phyloP scores from a whole-genome alignment of 1,140 invertebrate species.

The Drosophila pectinifera region DNA sequence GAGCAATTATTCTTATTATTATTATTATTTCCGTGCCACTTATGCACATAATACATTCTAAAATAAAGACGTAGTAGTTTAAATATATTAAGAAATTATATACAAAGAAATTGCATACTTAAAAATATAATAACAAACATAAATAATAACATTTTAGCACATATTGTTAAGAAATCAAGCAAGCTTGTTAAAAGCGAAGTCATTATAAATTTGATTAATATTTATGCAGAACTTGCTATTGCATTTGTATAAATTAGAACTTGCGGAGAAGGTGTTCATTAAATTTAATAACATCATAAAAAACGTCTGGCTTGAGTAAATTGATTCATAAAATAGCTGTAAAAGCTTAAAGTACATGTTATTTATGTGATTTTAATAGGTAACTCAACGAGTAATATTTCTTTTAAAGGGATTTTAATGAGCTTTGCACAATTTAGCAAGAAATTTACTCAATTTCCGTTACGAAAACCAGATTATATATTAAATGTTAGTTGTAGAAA shows the following conservation, averaged over 20 bases:
- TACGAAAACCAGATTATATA: rapidly evolving
- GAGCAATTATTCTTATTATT: no score
- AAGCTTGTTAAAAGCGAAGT: no score
- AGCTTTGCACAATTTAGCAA: neutral
- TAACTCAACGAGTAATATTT: neutral
- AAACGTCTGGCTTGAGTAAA: neutral
- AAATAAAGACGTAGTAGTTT: no score
- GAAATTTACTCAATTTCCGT: neutral
- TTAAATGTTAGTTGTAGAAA: neutral
- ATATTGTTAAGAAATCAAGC: no score
- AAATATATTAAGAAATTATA: no score
- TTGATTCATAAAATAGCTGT: neutral
- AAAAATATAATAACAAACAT: no score
- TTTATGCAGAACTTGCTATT: neutral
- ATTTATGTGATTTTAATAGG: neutral
- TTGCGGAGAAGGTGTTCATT: neutral
- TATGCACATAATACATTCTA: no score
- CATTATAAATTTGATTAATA: no score
- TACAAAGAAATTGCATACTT: no score
- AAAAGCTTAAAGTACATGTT: neutral
- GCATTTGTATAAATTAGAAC: neutral
- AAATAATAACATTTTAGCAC: no score
- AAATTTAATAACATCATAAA: neutral
- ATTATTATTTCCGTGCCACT: no score
- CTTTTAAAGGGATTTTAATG: neutral